Conservation (phyloP, 2,113 vertebrate genomes). For the Ageneiosus marmoratus region DNA sequence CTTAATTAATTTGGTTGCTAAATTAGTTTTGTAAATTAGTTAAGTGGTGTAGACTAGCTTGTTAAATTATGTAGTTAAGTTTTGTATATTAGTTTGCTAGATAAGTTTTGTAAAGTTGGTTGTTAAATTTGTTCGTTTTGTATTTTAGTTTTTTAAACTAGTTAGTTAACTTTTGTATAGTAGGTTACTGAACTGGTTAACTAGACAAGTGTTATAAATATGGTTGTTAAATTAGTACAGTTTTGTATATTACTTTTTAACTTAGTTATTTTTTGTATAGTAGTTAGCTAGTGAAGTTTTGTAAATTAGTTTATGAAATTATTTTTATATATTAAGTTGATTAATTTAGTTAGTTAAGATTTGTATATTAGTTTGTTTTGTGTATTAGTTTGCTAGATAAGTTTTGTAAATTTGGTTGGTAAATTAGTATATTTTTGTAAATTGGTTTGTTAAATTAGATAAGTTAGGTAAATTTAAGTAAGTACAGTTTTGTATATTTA, state of each 20-base stretch:
- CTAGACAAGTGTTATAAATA: background rate
- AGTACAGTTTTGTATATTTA: too few species aligned
- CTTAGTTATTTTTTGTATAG: background rate
- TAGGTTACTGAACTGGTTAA: background rate
- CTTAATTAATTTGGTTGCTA: too few species aligned
- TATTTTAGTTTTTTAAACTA: background rate
- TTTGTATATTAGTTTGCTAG: background rate
- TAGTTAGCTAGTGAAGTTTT: too few species aligned
- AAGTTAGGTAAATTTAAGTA: too few species aligned
- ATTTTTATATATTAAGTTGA: background rate
- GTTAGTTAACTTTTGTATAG: background rate
- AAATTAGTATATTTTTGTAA: too few species aligned
- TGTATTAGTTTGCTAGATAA: background rate
- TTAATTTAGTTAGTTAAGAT: too few species aligned
- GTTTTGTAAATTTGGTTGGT: too few species aligned
- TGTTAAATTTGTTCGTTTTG: background rate
- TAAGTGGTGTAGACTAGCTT: background rate
- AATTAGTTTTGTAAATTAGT: too few species aligned
- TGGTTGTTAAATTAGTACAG: background rate
- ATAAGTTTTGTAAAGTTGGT: background rate
- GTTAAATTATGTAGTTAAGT: background rate
- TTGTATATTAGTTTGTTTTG: background rate
- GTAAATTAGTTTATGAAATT: background rate
- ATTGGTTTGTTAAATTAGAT: too few species aligned
- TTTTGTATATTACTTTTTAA: background rate